Conservation (phyloP, 2,888 invertebrate genomes). For the Boloria selene region DNA sequence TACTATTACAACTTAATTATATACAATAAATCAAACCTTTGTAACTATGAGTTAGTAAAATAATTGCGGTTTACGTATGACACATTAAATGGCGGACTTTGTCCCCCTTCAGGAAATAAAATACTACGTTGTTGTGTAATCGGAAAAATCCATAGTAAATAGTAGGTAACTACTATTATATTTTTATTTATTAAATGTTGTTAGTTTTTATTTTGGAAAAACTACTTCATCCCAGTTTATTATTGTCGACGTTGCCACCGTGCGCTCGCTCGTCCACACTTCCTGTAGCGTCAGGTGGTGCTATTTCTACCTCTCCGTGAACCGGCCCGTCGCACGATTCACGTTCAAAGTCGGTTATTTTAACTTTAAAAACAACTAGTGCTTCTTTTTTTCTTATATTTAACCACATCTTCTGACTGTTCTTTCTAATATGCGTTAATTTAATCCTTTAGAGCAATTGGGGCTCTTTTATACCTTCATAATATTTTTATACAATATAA, state of each 20-base stretch:
- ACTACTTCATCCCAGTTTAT: slow-evolving; percentile 28
- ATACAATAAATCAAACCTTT: slow-evolving; percentile 3
- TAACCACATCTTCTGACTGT: not conserved
- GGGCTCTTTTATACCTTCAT: too few species aligned
- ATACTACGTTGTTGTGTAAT: not conserved
- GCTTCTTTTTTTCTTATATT: not conserved
- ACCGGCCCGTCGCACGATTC: slow-evolving; percentile 61
- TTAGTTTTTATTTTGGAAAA: slow-evolving; percentile 19
- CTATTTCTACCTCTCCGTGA: slow-evolving; percentile 74
- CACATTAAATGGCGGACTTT: slow-evolving; percentile 5
- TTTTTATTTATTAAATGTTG: slow-evolving; percentile 5
- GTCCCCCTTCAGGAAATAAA: not conserved
- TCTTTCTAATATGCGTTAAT: too few species aligned
- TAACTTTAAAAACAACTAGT: slow-evolving; percentile 31
- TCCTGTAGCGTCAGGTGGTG: slow-evolving; percentile 73
- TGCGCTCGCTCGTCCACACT: slow-evolving; percentile 61
- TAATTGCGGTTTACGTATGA: slow-evolving; percentile 21
- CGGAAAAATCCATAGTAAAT: not conserved
- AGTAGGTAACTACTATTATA: not conserved
- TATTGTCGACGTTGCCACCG: slow-evolving; percentile 37
- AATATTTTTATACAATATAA: too few species aligned
- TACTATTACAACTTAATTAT: not conserved
- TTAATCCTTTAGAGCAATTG: too few species aligned
- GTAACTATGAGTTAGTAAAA: slow-evolving; percentile 22
- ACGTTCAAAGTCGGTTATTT: slow-evolving; percentile 75